Evolutionary conservation across 2,113 vertebrate genomes (phyloP).

Genomic region (Otis tarda): DNA sequence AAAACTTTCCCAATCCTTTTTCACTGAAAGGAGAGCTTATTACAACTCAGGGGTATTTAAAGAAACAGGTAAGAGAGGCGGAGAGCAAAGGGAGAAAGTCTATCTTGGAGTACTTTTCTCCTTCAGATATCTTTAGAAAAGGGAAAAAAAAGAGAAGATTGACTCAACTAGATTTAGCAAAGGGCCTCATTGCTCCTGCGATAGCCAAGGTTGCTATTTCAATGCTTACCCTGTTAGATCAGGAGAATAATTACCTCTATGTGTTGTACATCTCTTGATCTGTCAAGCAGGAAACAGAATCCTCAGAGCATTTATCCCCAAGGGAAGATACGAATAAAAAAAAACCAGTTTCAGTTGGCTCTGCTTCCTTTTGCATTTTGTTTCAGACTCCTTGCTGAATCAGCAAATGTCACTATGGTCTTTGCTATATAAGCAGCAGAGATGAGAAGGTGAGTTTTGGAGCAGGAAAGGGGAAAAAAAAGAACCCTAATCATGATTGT

Average conservation of each 20-base stretch:
- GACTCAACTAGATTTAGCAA: not conserved
- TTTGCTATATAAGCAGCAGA: not conserved
- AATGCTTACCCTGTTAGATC: not conserved
- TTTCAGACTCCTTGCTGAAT: not conserved
- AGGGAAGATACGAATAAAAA: not conserved
- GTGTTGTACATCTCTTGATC: not conserved
- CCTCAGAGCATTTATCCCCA: not conserved
- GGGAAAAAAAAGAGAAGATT: fast-evolving
- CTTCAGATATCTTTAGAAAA: not conserved
- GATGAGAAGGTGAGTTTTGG: not conserved
- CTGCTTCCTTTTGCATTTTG: not conserved
- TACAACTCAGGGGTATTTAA: not conserved
- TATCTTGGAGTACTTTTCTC: not conserved
- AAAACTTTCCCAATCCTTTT: too few species aligned
- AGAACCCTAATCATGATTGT: not conserved
- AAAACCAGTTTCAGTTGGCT: not conserved
- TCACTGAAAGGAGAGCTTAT: not conserved
- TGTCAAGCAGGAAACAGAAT: not conserved
- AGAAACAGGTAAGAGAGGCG: not conserved
- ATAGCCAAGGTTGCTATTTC: not conserved
- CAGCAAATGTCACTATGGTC: constrained; percentile 61
- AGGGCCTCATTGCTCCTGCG: not conserved
- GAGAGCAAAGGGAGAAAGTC: not conserved
- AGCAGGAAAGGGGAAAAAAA: not conserved
- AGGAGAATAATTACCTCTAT: not conserved